Conservation (phyloP, 2,888 invertebrate species). For the Lapara coniferarum region DNA sequence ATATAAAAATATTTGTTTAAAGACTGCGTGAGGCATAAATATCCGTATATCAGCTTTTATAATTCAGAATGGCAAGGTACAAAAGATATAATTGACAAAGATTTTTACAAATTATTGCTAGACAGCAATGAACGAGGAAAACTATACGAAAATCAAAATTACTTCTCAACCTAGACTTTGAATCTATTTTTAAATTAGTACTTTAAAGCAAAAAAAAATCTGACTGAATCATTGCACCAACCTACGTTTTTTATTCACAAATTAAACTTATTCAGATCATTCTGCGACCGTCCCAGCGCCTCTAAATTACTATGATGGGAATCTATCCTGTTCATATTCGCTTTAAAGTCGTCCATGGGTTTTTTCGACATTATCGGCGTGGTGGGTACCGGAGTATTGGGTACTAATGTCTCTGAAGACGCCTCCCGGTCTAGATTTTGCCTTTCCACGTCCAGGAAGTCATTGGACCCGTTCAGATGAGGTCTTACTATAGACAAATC, state of each 20-base stretch:
- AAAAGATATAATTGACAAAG: not conserved
- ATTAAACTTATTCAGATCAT: constrained; percentile 43
- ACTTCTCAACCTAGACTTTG: too few species aligned
- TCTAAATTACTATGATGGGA: constrained; percentile 77
- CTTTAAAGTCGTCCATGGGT: constrained; percentile 66
- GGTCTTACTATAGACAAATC: constrained; percentile 51
- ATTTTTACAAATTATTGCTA: too few species aligned
- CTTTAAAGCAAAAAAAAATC: too few species aligned
- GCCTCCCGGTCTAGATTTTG: constrained; percentile 49
- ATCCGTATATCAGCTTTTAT: not conserved
- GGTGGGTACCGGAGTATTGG: constrained; percentile 39
- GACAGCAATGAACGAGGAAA: not conserved
- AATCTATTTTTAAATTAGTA: not conserved
- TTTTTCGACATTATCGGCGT: constrained; percentile 42
- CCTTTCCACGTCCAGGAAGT: constrained; percentile 64
- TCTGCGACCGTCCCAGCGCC: constrained; percentile 51
- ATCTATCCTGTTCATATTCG: constrained; percentile 79
- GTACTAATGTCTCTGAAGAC: constrained; percentile 50
- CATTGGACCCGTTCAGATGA: constrained; percentile 63
- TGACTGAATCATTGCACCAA: too few species aligned
- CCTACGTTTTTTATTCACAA: not conserved
- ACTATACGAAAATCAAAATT: not conserved
- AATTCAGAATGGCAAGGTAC: not conserved
- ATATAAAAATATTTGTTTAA: too few species aligned
- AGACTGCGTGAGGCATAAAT: too few species aligned